Percentiles rank a stretch among this genome's conserved stretches.
Evolutionary conservation across 1,140 invertebrate genomes (phyloP).

Genomic region (Helicoverpa zea): DNA sequence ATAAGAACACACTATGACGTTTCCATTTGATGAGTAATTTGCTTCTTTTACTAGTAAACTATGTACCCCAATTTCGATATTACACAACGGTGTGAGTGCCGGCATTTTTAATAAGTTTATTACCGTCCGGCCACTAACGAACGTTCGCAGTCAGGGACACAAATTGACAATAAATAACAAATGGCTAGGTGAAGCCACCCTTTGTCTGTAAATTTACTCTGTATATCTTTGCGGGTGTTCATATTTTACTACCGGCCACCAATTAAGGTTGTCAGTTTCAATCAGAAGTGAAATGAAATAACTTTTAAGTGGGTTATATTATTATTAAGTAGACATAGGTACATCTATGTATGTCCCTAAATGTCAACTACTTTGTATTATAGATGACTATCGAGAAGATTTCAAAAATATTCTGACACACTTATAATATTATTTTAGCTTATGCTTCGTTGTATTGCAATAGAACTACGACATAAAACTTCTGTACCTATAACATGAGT

Average conservation of each 20-base stretch:
- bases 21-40: no score
- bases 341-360: no score
- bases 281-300: conserved; percentile 29
- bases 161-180: conserved; percentile 82
- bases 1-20: no score
- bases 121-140: conserved; percentile 71
- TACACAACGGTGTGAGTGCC: conserved; percentile 57
- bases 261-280: conserved; percentile 30
- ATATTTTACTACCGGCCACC: conserved; percentile 17
- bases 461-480: no score
- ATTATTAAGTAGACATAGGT: no score
- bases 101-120: conserved; percentile 76
- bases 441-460: no score
- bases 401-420: no score
- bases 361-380: no score
- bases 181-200: conserved; percentile 68
- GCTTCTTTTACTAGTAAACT: not conserved
- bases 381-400: no score
- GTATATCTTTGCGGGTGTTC: conserved; percentile 32
- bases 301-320: not conserved
- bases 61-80: not conserved
- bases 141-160: conserved; percentile 68
- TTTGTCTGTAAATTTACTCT: conserved; percentile 62
- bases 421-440: no score
- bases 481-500: no score